A percentile compares a stretch with the other conserved stretches of the same genome.
Evolutionary conservation across 2,888 invertebrate genomes (phyloP).

Genomic region (Chloromyia formosa): DNA sequence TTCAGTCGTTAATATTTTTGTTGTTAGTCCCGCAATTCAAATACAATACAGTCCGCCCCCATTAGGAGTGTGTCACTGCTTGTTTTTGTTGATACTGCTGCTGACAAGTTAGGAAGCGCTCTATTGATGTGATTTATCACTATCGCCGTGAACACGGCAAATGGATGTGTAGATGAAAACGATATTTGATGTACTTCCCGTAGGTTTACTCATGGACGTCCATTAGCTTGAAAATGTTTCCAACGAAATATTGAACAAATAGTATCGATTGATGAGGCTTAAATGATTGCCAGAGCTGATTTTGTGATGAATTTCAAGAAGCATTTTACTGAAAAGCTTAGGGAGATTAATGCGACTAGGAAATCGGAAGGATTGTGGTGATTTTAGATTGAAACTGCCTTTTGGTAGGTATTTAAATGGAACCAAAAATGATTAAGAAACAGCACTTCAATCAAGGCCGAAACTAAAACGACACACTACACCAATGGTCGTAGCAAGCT

Average conservation of each 20-base stretch:
- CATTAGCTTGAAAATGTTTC: slow-evolving; percentile 33
- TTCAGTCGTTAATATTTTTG: slow-evolving; percentile 28
- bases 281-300: background rate
- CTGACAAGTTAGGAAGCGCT: slow-evolving; percentile 34
- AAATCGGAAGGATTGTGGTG: too few relatives aligned
- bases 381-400: too few relatives aligned
- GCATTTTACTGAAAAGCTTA: background rate
- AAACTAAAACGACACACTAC: too few relatives aligned
- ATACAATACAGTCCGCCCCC: slow-evolving; percentile 17
- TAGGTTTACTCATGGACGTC: slow-evolving; percentile 8
- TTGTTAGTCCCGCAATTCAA: slow-evolving; percentile 15
- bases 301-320: too few relatives aligned
- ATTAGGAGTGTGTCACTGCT: slow-evolving; percentile 8
- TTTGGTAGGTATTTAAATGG: too few relatives aligned
- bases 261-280: background rate
- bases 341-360: too few relatives aligned
- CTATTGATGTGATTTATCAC: slow-evolving; percentile 41
- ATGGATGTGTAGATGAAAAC: slow-evolving; percentile 7
- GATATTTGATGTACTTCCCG: slow-evolving; percentile 33
- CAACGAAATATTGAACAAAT: slow-evolving; percentile 36
- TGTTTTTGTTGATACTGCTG: slow-evolving; percentile 36
- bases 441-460: too few relatives aligned
- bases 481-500: too few relatives aligned
- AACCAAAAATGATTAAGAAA: too few relatives aligned
- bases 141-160: background rate